phyloP scores from a whole-genome alignment of 2,797 vertebrate species.

The Malacoctenus gilli region DNA sequence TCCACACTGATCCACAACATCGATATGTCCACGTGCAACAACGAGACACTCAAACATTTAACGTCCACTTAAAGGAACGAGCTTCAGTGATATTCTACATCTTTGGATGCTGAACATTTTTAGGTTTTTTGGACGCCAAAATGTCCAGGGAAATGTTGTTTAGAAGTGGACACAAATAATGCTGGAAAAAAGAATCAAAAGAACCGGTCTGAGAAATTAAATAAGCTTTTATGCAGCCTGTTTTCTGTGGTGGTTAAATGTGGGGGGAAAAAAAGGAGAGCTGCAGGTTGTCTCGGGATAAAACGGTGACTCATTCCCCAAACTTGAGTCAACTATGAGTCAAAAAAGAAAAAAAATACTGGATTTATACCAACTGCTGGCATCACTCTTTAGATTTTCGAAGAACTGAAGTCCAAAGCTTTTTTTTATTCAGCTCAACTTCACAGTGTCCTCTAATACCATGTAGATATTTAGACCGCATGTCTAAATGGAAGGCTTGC shows the following conservation, averaged over 20 bases:
- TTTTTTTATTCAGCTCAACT: slow-evolving; percentile 14
- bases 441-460: background rate
- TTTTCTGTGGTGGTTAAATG: no score
- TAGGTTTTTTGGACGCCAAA: no score
- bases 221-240: no score
- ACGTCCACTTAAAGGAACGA: no score
- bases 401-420: slow-evolving; percentile 3
- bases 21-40: slow-evolving; percentile 28
- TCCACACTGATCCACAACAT: slow-evolving; percentile 20
- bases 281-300: background rate
- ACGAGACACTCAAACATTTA: slow-evolving; percentile 25
- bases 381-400: slow-evolving; percentile 10
- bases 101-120: no score
- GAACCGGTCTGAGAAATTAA: no score
- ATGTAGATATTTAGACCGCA: slow-evolving; percentile 2
- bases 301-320: background rate
- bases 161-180: no score
- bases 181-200: no score
- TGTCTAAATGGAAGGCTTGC: no score
- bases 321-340: slow-evolving; percentile 7
- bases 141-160: no score
- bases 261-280: no score
- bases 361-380: slow-evolving; percentile 8
- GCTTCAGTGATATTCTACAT: no score
- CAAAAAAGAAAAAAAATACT: slow-evolving; percentile 7